These are phyloP conservation scores for Anolis carolinensis DNA, from an alignment of 2,113 vertebrate species.

Conservation along the genomic window DNA sequence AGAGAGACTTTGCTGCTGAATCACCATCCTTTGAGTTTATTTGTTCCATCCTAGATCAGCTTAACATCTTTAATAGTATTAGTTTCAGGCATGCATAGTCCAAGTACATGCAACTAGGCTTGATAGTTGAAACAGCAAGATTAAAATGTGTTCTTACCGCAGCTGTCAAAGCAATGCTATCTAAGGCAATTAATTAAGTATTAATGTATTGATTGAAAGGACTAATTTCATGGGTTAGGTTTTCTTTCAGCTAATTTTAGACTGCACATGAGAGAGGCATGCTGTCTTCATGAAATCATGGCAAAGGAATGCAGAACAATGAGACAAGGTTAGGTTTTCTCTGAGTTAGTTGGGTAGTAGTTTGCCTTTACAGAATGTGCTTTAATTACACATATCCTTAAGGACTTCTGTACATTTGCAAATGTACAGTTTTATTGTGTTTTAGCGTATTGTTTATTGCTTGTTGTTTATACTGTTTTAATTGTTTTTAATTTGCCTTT, in stretches of 20 bases:
- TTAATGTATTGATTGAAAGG: background rate
- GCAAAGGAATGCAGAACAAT: background rate
- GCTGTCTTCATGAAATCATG: background rate
- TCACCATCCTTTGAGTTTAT: constrained; percentile 13
- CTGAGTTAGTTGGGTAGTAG: background rate
- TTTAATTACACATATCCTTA: background rate
- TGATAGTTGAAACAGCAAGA: background rate
- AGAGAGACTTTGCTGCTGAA: constrained; percentile 40
- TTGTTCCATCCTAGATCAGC: constrained; percentile 6
- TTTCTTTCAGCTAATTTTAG: background rate
- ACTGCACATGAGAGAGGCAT: background rate
- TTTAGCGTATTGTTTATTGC: no score
- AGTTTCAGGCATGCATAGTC: background rate
- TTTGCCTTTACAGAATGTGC: background rate
- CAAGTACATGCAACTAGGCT: background rate
- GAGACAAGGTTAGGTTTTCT: background rate
- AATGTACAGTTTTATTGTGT: no score
- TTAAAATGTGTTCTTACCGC: background rate
- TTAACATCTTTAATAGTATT: background rate
- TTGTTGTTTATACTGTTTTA: no score
- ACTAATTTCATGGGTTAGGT: background rate
- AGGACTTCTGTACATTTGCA: background rate
- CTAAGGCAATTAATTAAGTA: background rate
- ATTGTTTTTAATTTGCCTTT: no score
- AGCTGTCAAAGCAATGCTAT: background rate